Conservation (phyloP, 2,888 invertebrate genomes). For the Ophraella communa region DNA sequence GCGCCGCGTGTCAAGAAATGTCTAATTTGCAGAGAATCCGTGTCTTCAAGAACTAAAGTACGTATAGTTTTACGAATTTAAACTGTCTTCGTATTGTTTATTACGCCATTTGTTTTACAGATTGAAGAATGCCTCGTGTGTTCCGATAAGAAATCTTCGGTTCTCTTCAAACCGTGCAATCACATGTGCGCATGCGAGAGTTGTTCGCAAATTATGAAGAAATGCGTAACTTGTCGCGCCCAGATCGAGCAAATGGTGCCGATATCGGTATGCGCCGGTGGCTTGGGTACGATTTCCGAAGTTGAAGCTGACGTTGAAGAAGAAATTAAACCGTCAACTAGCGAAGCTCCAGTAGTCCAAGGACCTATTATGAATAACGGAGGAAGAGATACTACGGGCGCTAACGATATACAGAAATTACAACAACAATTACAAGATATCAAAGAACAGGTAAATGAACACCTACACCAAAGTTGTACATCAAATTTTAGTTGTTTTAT, state of each 20-base stretch:
- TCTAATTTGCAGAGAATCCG: conserved; percentile 87
- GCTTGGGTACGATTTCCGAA: conserved; percentile 61
- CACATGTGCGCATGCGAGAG: conserved; percentile 93
- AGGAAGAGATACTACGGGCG: conserved; percentile 70
- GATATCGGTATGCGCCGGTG: conserved; percentile 58
- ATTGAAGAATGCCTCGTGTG: conserved; percentile 97
- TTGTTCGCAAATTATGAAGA: conserved; percentile 95
- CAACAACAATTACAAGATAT: conserved; percentile 97
- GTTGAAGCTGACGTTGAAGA: conserved; percentile 62
- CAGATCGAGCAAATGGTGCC: conserved; percentile 78
- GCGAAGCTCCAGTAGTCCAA: conserved; percentile 40
- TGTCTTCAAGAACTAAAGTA: conserved; percentile 79
- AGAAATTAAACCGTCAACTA: conserved; percentile 54
- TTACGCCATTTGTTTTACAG: conserved; percentile 62
- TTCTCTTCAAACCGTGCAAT: conserved; percentile 93
- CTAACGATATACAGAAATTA: conserved; percentile 85
- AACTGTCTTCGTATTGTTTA: too few species aligned
- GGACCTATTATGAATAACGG: conserved; percentile 70
- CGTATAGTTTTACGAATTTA: too few species aligned
- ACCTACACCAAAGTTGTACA: too few species aligned
- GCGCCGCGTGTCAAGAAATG: conserved; percentile 93
- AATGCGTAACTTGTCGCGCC: conserved; percentile 93
- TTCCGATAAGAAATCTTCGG: conserved; percentile 90
- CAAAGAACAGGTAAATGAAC: conserved; percentile 88
- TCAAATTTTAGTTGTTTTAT: too few species aligned